Percentiles rank a stretch among this genome's conserved stretches.
These are phyloP conservation scores for Moxostoma hubbsi DNA, from an alignment of 2,797 vertebrate species.

Conservation along the genomic window DNA sequence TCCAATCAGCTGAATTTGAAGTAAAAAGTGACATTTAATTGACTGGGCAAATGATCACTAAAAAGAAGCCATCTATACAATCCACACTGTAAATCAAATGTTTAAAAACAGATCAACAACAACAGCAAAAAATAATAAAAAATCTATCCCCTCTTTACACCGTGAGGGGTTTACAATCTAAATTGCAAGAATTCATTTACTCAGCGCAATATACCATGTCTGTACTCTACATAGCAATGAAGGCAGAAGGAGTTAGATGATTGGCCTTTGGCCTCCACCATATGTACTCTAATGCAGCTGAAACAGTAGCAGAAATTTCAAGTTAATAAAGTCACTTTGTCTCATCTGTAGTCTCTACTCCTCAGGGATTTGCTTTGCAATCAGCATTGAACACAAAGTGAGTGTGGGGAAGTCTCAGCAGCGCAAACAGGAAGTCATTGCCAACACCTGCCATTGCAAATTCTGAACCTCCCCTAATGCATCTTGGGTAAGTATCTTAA, in stretches of 20 bases:
- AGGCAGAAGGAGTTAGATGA: neutral
- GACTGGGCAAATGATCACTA: neutral
- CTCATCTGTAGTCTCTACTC: slow-evolving; percentile 12
- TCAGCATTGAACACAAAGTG: slow-evolving; percentile 12
- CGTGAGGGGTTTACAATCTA: neutral
- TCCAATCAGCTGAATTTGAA: neutral
- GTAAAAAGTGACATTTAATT: neutral
- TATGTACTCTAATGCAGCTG: slow-evolving; percentile 5
- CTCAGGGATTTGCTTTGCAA: slow-evolving; percentile 18
- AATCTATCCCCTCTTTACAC: no score
- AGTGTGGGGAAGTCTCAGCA: slow-evolving; percentile 29
- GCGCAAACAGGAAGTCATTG: slow-evolving; percentile 49
- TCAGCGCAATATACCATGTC: neutral
- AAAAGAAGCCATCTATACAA: neutral
- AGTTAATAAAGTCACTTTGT: slow-evolving; percentile 34
- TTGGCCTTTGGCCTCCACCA: slow-evolving; percentile 37
- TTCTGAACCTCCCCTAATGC: slow-evolving; percentile 35
- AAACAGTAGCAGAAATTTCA: slow-evolving; percentile 9
- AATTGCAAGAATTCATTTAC: neutral
- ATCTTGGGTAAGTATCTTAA: slow-evolving; percentile 46
- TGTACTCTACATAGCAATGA: slow-evolving; percentile 1
- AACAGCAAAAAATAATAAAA: no score
- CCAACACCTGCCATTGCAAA: slow-evolving; percentile 47
- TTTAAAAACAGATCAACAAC: neutral
- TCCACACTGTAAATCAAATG: no score